A percentile compares a stretch with the other conserved stretches of the same genome.
phyloP scores from a whole-genome alignment of 2,888 invertebrate species.

The Ormyrus pomaceus region DNA sequence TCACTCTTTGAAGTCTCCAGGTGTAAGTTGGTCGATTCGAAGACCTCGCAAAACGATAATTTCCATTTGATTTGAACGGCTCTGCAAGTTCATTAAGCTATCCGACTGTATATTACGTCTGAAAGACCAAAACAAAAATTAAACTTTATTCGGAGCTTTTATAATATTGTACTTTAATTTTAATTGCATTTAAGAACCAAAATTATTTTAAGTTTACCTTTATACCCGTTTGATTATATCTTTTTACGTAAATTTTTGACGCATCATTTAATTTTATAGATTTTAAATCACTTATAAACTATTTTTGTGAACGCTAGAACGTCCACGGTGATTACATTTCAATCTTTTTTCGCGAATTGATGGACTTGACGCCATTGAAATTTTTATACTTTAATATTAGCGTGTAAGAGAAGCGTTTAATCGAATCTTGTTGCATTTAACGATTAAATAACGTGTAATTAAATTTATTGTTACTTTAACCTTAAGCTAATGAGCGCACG shows the following conservation, averaged over 20 bases:
- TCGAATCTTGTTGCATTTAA: constrained; percentile 51
- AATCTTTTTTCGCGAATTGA: constrained; percentile 5
- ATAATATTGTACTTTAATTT: too few relatives aligned
- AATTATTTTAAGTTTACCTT: too few relatives aligned
- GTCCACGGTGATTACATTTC: constrained; percentile 9
- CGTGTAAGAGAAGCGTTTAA: constrained; percentile 20
- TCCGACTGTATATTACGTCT: too few relatives aligned
- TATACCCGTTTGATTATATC: too few relatives aligned
- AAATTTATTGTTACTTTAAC: constrained; percentile 45
- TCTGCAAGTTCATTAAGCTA: background rate
- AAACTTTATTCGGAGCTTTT: too few relatives aligned
- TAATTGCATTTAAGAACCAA: too few relatives aligned
- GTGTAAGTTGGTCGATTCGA: constrained; percentile 73
- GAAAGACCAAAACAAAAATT: too few relatives aligned
- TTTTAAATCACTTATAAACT: too few relatives aligned
- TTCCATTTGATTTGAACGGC: constrained; percentile 69
- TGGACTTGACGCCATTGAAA: constrained; percentile 23
- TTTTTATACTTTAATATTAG: constrained; percentile 25
- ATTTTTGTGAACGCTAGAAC: background rate
- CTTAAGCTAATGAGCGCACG: constrained; percentile 34
- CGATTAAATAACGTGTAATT: constrained; percentile 41
- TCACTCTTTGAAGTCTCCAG: constrained; percentile 85
- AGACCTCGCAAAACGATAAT: constrained; percentile 73
- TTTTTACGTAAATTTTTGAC: too few relatives aligned
- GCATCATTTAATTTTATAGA: too few relatives aligned